Conservation (phyloP, 2,888 invertebrate genomes). For the Pediacus dermestoides region DNA sequence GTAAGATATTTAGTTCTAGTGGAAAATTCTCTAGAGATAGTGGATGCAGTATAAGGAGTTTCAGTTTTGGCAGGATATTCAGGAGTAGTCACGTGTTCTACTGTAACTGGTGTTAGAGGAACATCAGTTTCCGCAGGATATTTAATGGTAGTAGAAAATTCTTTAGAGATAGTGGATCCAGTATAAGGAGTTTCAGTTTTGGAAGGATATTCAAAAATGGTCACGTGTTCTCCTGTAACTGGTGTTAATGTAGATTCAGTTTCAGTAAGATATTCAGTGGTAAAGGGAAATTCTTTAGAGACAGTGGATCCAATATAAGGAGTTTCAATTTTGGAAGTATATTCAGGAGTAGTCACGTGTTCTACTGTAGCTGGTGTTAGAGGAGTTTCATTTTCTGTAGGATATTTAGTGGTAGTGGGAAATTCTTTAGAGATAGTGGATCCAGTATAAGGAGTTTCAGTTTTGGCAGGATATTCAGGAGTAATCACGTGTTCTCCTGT, state of each 20-base stretch:
- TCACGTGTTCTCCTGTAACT: no score
- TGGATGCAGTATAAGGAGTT: not conserved
- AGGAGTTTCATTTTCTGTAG: conserved; percentile 12
- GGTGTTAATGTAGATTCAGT: no score
- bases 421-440: conserved; percentile 2
- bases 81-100: not conserved
- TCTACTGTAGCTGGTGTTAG: conserved; percentile 2
- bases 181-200: conserved; percentile 8
- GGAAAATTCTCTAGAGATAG: not conserved
- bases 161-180: conserved; percentile 1
- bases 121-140: not conserved
- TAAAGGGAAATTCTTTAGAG: conserved; percentile 9
- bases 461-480: conserved; percentile 9
- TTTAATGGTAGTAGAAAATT: conserved; percentile 3
- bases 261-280: conserved; percentile 9
- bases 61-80: conserved; percentile 4
- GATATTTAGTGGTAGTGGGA: conserved; percentile 1
- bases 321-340: conserved; percentile 8
- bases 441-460: conserved; percentile 10
- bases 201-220: not conserved
- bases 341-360: conserved; percentile 7
- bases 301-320: conserved; percentile 1
- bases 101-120: not conserved
- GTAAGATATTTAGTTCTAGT: conserved; percentile 2
- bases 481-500: conserved; percentile 5